phyloP scores from a whole-genome alignment of 2,888 invertebrate genomes.

The Graphium colonna region DNA sequence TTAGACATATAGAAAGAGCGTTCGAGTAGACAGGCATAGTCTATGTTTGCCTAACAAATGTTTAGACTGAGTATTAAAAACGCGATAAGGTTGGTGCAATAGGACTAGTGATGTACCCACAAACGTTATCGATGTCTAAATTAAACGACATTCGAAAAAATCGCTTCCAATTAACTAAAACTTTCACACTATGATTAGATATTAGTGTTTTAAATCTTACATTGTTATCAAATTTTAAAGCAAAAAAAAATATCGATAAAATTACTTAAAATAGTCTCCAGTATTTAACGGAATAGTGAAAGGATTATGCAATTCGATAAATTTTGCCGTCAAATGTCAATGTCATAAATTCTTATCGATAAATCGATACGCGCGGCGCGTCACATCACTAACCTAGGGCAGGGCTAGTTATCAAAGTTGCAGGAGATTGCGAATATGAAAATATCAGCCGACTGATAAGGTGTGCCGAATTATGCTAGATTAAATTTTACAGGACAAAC shows the following conservation, averaged over 20 bases:
- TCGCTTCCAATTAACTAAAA: too few species aligned
- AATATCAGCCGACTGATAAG: constrained; percentile 53
- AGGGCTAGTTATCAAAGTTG: constrained; percentile 64
- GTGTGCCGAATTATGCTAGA: constrained; percentile 63
- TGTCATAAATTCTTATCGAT: constrained; percentile 24
- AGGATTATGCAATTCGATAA: constrained; percentile 11
- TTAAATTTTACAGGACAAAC: constrained; percentile 42
- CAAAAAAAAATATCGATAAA: background rate
- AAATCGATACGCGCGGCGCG: constrained; percentile 30
- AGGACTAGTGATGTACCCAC: constrained; percentile 42
- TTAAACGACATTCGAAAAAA: background rate
- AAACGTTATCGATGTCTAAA: constrained; percentile 27
- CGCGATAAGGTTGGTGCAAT: constrained; percentile 63
- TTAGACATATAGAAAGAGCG: constrained; percentile 24
- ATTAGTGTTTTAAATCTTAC: too few species aligned
- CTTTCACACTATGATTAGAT: too few species aligned
- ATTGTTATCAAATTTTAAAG: too few species aligned
- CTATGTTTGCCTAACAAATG: constrained; percentile 53
- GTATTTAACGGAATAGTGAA: background rate
- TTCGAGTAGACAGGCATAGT: constrained; percentile 37
- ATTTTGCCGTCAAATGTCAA: constrained; percentile 13
- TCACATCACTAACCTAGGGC: constrained; percentile 63
- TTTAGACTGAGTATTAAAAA: constrained; percentile 56
- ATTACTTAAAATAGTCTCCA: too few species aligned
- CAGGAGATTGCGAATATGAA: constrained; percentile 66